Conservation (phyloP, 2,113 vertebrate species). For the Cyanocitta stelleri region DNA sequence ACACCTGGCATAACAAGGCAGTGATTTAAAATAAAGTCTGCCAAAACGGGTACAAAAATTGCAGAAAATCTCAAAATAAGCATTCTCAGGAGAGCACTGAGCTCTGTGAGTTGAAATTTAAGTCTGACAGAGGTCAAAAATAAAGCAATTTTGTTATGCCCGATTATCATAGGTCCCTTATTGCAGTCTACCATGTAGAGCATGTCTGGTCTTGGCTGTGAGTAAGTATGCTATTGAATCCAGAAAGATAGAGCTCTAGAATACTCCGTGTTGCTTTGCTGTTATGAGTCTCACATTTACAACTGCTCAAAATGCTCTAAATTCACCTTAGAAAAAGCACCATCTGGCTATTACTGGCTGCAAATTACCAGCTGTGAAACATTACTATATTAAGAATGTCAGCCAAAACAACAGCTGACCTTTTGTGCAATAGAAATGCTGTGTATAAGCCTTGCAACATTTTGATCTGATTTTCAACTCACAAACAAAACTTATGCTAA, state of each 20-base stretch:
- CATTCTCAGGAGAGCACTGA: not conserved
- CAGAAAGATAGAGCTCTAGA: not conserved
- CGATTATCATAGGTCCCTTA: not conserved
- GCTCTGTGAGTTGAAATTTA: not conserved
- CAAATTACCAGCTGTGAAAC: conserved; percentile 51
- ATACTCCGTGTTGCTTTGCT: not conserved
- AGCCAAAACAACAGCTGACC: conserved; percentile 24
- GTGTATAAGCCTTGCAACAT: not conserved
- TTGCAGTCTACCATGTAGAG: not conserved
- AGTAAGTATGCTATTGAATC: not conserved
- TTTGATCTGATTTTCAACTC: not conserved
- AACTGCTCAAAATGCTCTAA: conserved; percentile 22
- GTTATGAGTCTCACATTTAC: not conserved
- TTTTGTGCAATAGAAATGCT: conserved; percentile 1
- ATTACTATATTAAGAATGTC: conserved; percentile 38
- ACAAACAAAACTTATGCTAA: not conserved
- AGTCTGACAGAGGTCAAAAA: conserved; percentile 4
- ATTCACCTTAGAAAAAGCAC: conserved; percentile 46
- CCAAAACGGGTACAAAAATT: not conserved
- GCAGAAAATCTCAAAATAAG: conserved; percentile 2
- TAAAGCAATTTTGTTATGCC: not conserved
- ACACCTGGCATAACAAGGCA: not conserved
- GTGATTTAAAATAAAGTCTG: not conserved
- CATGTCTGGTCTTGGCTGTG: not conserved
- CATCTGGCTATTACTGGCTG: conserved; percentile 41